These are phyloP conservation scores for Troides oblongomaculatus DNA, from an alignment of 2,888 invertebrate species.

Conservation along the genomic window DNA sequence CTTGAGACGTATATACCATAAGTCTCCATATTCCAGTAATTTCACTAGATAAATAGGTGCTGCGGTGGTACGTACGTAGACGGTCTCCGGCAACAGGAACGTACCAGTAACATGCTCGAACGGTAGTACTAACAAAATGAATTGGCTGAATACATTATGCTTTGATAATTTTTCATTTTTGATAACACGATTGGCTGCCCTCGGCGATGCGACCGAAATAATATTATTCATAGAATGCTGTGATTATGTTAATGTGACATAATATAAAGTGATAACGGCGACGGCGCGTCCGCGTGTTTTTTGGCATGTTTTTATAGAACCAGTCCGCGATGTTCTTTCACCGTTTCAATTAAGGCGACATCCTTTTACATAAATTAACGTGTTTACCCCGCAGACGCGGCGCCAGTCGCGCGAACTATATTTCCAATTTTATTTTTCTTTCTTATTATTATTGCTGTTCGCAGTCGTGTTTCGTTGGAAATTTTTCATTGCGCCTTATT, in stretches of 20 bases:
- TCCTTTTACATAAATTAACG: conserved; percentile 31
- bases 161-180: neutral
- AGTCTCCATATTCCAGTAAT: too few relatives aligned
- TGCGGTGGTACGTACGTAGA: too few relatives aligned
- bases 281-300: conserved; percentile 8
- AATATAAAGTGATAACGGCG: conserved; percentile 29
- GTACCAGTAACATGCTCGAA: neutral
- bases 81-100: too few relatives aligned
- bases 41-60: too few relatives aligned
- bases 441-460: conserved; percentile 26
- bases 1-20: too few relatives aligned
- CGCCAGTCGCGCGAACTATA: conserved; percentile 29
- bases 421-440: conserved; percentile 21
- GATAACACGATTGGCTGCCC: neutral
- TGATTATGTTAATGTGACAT: conserved; percentile 30
- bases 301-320: conserved; percentile 23
- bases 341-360: conserved; percentile 30
- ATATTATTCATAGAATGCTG: conserved; percentile 25
- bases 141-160: too few relatives aligned
- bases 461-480: conserved; percentile 23
- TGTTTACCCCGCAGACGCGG: conserved; percentile 28
- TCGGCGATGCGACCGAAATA: neutral
- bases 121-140: neutral
- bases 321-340: conserved; percentile 29
- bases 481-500: conserved; percentile 19